A percentile compares a stretch with the other conserved stretches of the same genome.
phyloP scores from a whole-genome alignment of 2,113 vertebrate genomes.

The Thunnus maccoyii region DNA sequence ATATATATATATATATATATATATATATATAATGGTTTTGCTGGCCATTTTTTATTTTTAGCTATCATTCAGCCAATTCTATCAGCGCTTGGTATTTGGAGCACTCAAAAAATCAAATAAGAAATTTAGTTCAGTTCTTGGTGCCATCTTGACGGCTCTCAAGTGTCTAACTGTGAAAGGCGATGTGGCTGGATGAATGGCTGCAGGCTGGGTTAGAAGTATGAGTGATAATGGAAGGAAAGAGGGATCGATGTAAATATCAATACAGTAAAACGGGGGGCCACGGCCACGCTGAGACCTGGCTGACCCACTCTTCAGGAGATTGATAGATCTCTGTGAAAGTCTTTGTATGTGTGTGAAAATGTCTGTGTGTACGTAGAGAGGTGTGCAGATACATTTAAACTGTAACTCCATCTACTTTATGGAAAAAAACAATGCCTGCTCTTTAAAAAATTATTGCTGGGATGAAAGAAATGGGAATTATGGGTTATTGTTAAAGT shows the following conservation, averaged over 20 bases:
- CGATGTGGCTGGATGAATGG: conserved; percentile 60
- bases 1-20: not conserved
- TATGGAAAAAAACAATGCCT: conserved; percentile 2
- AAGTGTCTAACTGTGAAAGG: conserved; percentile 57
- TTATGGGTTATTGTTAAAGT: conserved; percentile 15
- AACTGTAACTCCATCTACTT: conserved; percentile 21
- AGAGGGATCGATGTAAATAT: conserved; percentile 78
- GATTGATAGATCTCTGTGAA: conserved; percentile 44
- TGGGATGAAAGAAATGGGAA: conserved; percentile 13
- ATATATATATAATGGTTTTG: not conserved
- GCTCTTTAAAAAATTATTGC: conserved; percentile 22
- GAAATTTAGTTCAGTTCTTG: conserved; percentile 48
- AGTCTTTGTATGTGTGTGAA: not conserved
- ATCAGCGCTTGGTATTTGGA: conserved; percentile 23
- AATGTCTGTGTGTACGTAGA: conserved; percentile 7
- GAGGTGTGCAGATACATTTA: conserved; percentile 7
- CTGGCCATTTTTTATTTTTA: conserved; percentile 25
- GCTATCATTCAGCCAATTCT: conserved; percentile 9
- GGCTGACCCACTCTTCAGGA: conserved; percentile 58
- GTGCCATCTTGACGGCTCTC: conserved; percentile 20
- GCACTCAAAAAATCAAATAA: conserved; percentile 46
- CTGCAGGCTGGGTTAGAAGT: conserved; percentile 51
- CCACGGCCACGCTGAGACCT: conserved; percentile 42
- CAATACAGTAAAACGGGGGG: conserved; percentile 74
- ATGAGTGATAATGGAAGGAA: conserved; percentile 77